Evolutionary conservation across 2,113 vertebrate species (phyloP), one percentile per base, ranked within the genome.

Genomic region (Macrotus californicus): DNA sequence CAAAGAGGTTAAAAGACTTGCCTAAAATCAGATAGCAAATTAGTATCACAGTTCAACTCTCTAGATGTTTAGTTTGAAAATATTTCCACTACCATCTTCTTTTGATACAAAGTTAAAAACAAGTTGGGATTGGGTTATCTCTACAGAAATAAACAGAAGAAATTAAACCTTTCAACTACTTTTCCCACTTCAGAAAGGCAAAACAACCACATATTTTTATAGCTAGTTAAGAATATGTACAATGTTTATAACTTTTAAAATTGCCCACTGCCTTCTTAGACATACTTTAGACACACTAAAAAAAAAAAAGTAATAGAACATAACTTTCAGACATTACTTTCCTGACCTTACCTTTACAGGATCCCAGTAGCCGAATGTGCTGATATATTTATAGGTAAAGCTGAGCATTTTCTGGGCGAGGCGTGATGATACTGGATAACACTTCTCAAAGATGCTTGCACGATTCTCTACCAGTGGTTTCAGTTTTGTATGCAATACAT

Each of bases 361-460:
- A 97, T 99, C 99, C 98, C 98, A 98, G 86, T 98, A 99, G 43
- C 99, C 99, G 67, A 99, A 99, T 56, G 98, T 96, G 93, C 99
- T 99, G 94, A 97, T 97, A 67, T 98, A 97, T 97, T 99, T 99
- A 80, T 99, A 99, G 41, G 98, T 99, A 43, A 95, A 98, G 85
- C 39, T 7, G 8, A 99, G 95, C 97, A 99, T 98, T 96, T 98
- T 99, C 19, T 98, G 97, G 73, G 99, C 99, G 91, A 99, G 97
- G 34, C 73, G 92, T 84, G 96, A 90, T 86, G 98, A 96, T 95
- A 99, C 91, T 36, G 99, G 98, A 88, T 98, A 98, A 96, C 99
- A 99, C 95, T 98, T 98, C 96, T 99, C 99, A 98, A 99, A 99
- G 89, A 99, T 98, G 75, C 99, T 99, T 64, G 96, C 98, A 91